Evolutionary conservation across 2,113 vertebrate species (phyloP), one percentile per base, ranked within the genome.

Genomic region (Sinocyclocheilus grahami): DNA sequence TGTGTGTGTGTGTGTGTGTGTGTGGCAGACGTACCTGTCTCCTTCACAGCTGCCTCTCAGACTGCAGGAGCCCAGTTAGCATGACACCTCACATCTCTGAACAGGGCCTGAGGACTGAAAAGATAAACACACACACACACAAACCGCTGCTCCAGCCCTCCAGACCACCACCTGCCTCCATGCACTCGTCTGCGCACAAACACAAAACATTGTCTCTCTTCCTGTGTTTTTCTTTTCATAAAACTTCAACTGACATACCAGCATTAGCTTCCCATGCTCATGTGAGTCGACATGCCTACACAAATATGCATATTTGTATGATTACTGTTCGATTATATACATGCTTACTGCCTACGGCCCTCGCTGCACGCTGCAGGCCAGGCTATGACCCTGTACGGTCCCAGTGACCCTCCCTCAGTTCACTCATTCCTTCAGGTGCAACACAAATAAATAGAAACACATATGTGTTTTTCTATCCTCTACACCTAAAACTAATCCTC

Each of bases 11-110:
- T 46, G 46, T 11, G 46, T 48, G 2, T 48, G 46, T 48, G 46
- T 48, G 46, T 48, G 46, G 46, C 46, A 48, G 46, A 48, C 46
- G 2, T 12, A 94, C 90, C 92, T 94, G 93, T 94, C 93, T 94
- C 93, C 89, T 92, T 91, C 93, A 92, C 94, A 95, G 93, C 94
- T 94, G 94, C 91, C 91, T 93, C 92, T 90, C 86, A 93, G 90
- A 92, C 94, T 87, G 83, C 82, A 74, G 65, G 86, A 60, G 77
- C 75, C 55, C 78, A 72, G n/a, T 33, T 76, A 65, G 79, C 82
- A 89, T 85, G 86, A 80, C 71, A 89, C 78, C 63, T 84, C 37
- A 81, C 83, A 85, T 87, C 71, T 75, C 72, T 89, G 48, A 67
- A 78, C 63, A 84, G 72, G 86, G 78, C 86, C 86, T 58, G 78